Percentiles rank a stretch among this genome's conserved stretches.
Conservation (phyloP, 2,113 vertebrate species). For the Seriola aureovittata region DNA sequence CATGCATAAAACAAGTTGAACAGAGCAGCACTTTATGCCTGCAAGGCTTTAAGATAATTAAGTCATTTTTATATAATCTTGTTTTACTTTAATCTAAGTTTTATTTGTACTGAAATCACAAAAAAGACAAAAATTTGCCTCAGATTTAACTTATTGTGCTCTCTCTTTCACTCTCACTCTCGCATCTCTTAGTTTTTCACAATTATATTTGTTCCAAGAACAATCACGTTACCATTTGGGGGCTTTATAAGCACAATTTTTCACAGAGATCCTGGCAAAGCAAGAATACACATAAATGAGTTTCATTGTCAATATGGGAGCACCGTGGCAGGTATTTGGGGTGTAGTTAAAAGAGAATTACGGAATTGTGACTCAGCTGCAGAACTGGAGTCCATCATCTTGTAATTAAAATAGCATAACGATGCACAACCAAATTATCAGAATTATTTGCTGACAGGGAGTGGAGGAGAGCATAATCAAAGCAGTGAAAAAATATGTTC, state of each 20-base stretch:
- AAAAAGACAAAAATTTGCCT: constrained; percentile 5
- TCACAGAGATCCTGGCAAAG: constrained; percentile 67
- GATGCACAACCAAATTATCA: constrained; percentile 72
- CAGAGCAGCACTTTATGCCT: constrained; percentile 39
- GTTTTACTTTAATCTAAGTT: constrained; percentile 29
- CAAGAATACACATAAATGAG: constrained; percentile 69
- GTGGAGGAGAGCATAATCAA: constrained; percentile 71
- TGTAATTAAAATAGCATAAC: constrained; percentile 76
- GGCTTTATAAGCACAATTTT: constrained; percentile 62
- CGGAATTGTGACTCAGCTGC: constrained; percentile 75
- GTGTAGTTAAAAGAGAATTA: constrained; percentile 77
- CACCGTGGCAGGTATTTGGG: constrained; percentile 70
- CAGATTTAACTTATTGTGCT: constrained; percentile 51
- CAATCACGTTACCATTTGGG: constrained; percentile 61
- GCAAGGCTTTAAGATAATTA: constrained; percentile 63
- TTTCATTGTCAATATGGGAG: constrained; percentile 81
- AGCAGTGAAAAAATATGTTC: constrained; percentile 69
- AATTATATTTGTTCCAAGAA: constrained; percentile 23
- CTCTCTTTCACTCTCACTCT: constrained; percentile 28
- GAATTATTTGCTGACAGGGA: constrained; percentile 79
- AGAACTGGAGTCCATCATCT: constrained; percentile 70
- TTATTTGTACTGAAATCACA: constrained; percentile 49
- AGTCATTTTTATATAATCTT: constrained; percentile 70
- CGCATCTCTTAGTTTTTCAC: not conserved
- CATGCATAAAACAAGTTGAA: constrained; percentile 53